These are phyloP conservation scores for Autographa pulchrina DNA, from an alignment of 2,888 invertebrate genomes.

Conservation along the genomic window DNA sequence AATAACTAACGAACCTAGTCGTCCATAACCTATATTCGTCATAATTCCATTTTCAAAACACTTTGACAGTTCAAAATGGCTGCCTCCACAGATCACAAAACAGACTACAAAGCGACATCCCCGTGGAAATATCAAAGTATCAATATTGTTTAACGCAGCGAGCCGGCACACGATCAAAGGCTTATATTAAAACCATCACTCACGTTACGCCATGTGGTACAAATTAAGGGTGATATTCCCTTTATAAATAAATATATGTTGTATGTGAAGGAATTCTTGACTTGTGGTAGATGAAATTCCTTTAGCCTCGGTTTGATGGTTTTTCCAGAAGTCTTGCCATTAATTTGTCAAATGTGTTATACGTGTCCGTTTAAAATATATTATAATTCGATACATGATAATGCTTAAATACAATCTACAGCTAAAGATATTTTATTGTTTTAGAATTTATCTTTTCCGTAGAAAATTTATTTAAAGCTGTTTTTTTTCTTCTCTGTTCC, in stretches of 20 bases:
- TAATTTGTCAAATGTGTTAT: not conserved
- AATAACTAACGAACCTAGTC: no score
- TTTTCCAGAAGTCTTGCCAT: not conserved
- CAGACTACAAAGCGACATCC: slow-evolving; percentile 15
- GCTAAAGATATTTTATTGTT: no score
- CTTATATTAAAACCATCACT: slow-evolving; percentile 61
- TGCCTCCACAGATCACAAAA: not conserved
- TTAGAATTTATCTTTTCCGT: no score
- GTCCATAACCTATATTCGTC: no score
- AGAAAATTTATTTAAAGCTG: no score
- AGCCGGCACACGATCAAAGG: slow-evolving; percentile 61
- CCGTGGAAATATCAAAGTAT: slow-evolving; percentile 14
- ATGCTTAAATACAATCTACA: no score
- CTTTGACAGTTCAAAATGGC: not conserved
- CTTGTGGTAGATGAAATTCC: slow-evolving; percentile 3
- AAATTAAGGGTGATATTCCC: slow-evolving; percentile 47
- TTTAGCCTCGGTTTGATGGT: not conserved
- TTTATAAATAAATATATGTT: slow-evolving; percentile 46
- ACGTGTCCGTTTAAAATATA: not conserved
- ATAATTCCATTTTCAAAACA: not conserved
- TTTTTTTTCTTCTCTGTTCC: no score
- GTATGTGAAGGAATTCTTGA: not conserved
- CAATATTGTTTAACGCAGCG: slow-evolving; percentile 51
- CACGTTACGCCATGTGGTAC: slow-evolving; percentile 44
- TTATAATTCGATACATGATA: no score